Evolutionary conservation across 2,888 invertebrate genomes (phyloP), one percentile per base, ranked within the genome.

Genomic region (Parnassius apollo): DNA sequence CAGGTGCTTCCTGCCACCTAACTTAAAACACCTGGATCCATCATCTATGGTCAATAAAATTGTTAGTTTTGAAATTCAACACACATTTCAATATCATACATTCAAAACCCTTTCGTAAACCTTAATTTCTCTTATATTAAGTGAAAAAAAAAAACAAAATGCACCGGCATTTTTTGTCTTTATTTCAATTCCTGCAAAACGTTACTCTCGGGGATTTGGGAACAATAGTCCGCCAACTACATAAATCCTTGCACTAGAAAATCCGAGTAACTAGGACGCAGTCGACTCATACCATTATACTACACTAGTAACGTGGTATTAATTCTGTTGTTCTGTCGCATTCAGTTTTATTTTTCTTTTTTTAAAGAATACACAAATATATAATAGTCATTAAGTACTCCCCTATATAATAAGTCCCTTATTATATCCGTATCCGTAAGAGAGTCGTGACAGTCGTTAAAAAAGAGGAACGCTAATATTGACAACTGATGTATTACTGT

Each of bases 181-280:
- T 25, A 50, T 56, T 59, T 46, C 45, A 63, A 42, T 51, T 55
- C 25, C 13, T 49, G 49, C 50, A 55, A 55, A 61, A 60, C 54
- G 51, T 52, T 46, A n/a, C 59, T 52, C 56, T 48, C 56, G 13
- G 46, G 22, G 42, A 46, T 50, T 45, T 44, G 44, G 45, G 51
- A 48, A 63, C 63, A 64, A 64, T 64, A 48, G 59, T 50, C 46
- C 59, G 50, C 11, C 51, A 56, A 64, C 63, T 59, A 57, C 50
- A 64, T 57, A 64, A 59, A 56, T 59, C 63, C 48, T 50, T 59
- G 59, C 63, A 51, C 59, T 22, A 56, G 46, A 52, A 46, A 25
- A 54, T n/a, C 42, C 52, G 44, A 59, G 52, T 52, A 64, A 64
- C 51, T 56, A 64, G 59, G 59, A 55, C 63, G 42, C 50, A 64